Evolutionary conservation across 2,888 invertebrate genomes (phyloP).

Genomic region (Boloria selene): DNA sequence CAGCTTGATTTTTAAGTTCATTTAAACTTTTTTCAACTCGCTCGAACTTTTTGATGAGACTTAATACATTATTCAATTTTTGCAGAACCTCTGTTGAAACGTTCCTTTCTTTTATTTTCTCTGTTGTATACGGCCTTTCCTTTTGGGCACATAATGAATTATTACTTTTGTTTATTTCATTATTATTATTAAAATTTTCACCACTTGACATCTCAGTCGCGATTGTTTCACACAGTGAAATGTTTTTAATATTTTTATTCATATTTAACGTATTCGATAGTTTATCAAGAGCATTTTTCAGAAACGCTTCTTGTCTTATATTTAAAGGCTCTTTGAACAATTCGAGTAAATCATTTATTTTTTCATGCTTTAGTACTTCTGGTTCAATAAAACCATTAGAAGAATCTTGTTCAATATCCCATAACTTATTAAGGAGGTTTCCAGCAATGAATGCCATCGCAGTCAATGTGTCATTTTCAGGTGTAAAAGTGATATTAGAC

Average conservation of each 20-base stretch:
- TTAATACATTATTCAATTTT: slow-evolving; percentile 62
- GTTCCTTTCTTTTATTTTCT: slow-evolving; percentile 32
- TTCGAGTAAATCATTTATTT: slow-evolving; percentile 65
- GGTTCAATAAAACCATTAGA: slow-evolving; percentile 58
- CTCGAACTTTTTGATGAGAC: slow-evolving; percentile 64
- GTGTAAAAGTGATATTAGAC: slow-evolving; percentile 73
- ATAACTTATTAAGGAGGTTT: slow-evolving; percentile 70
- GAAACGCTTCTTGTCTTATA: slow-evolving; percentile 65
- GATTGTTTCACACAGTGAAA: slow-evolving; percentile 62
- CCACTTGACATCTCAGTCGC: slow-evolving; percentile 44
- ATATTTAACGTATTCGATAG: slow-evolving; percentile 61
- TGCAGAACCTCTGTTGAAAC: slow-evolving; percentile 50
- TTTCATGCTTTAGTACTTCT: slow-evolving; percentile 65
- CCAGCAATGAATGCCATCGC: slow-evolving; percentile 76
- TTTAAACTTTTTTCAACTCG: slow-evolving; percentile 52
- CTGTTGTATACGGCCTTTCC: slow-evolving; percentile 23
- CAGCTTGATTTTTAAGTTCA: slow-evolving; percentile 43
- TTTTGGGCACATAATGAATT: slow-evolving; percentile 29
- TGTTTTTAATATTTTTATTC: slow-evolving; percentile 55
- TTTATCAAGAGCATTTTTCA: slow-evolving; percentile 66
- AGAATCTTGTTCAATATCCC: slow-evolving; percentile 69
- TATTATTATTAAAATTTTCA: slow-evolving; percentile 33
- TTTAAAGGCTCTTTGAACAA: slow-evolving; percentile 72
- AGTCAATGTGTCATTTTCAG: slow-evolving; percentile 71
- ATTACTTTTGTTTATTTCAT: slow-evolving; percentile 19